Base-by-base conservation (phyloP, 2,797 vertebrate species). In the Bovichtus diacanthus region DNA sequence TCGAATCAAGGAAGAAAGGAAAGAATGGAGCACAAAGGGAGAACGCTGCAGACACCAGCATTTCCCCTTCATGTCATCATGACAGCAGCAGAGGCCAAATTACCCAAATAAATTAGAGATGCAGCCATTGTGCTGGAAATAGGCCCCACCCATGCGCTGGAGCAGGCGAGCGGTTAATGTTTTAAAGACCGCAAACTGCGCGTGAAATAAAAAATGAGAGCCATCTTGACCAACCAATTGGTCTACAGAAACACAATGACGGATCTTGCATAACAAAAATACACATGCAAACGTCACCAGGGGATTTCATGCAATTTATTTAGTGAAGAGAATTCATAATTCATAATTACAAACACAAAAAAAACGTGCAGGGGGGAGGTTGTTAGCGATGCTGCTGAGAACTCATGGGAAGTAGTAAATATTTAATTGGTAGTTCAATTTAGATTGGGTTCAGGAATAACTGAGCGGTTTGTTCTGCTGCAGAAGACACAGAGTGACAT, bases 391-490 rank as follows among this genome's bases (percentile, higher is more conserved):
- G 43, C 55, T 19, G 50, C 62, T 15, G 62, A 70, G 80, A 81
- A 23, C 54, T 63, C 58, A 19, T 18, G 16, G 38, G 55, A 67
- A 47, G 59, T 55, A 46, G 18, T 78, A 72, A 69, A 88, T 88
- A 76, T 74, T 76, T 76, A 64, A 83, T 56, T 60, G 54, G 27
- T n/a, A 67, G 70, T 67, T 70, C 51, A 70, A 4, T 74, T 66
- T 49, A 23, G 53, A 43, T 38, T 3, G 6, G 23, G 29, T 49
- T 80, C 58, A 79, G 53, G 31, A 46, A 73, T 34, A 54, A 73
- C 11, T 27, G 3, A 27, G 41, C 27, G 36, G 44, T 81, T 55
- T 63, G 69, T 59, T 66, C 69, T 44, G 1, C 72, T 43, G 79
- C 34, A 55, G 47, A 46, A 58, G 64, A 74, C 38, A 3, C 54